Conservation (phyloP, 2,888 invertebrate species). For the Toxonevra muliebris region DNA sequence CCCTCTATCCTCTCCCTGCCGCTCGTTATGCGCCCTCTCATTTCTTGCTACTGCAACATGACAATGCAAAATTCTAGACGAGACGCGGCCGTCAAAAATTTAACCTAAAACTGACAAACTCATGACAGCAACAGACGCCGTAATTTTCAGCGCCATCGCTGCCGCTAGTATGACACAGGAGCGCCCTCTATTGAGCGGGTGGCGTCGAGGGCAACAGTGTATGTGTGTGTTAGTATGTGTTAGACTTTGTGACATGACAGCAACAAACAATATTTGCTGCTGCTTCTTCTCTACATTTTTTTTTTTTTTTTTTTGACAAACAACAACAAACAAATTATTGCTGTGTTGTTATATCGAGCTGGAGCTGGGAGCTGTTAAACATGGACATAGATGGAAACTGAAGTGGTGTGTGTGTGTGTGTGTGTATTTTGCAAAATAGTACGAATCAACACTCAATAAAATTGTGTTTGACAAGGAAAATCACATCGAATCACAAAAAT, state of each 20-base stretch:
- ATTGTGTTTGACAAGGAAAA: constrained; percentile 43
- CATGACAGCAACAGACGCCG: constrained; percentile 39
- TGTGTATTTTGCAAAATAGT: constrained; percentile 15
- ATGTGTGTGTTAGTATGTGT: too few relatives aligned
- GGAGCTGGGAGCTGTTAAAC: too few relatives aligned
- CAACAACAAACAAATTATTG: background rate
- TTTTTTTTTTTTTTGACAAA: background rate
- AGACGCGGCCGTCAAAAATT: constrained; percentile 45
- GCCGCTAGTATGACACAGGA: background rate
- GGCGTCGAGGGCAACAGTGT: background rate
- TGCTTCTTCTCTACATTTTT: background rate
- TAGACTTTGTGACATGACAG: constrained; percentile 19
- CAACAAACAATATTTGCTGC: constrained; percentile 20
- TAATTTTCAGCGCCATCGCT: background rate
- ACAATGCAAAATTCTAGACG: constrained; percentile 4
- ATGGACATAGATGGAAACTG: background rate
- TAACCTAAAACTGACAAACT: constrained; percentile 48
- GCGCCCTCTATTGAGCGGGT: background rate
- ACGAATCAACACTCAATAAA: constrained; percentile 39
- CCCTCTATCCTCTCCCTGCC: too few relatives aligned
- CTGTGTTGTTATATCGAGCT: too few relatives aligned
- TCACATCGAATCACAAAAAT: constrained; percentile 30
- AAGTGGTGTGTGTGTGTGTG: background rate
- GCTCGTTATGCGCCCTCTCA: too few relatives aligned
- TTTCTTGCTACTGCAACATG: too few relatives aligned